These are phyloP conservation scores for Lepisosteus oculatus DNA, from an alignment of 2,113 vertebrate genomes.

Conservation along the genomic window DNA sequence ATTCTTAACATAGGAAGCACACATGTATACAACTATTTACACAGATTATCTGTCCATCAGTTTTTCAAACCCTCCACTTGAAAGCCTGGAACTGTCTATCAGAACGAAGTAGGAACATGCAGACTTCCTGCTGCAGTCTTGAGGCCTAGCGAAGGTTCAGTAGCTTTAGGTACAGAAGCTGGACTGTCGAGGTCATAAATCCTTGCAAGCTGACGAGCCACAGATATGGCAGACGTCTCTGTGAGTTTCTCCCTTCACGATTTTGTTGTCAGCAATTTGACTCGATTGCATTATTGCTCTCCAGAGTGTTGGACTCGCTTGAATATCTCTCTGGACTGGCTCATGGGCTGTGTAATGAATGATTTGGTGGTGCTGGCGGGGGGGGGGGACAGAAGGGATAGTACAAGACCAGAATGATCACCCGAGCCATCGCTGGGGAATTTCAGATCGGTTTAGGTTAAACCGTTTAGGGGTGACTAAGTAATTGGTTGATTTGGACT, in stretches of 20 bases:
- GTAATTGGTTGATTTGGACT: conserved; percentile 63
- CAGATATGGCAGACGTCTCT: background rate
- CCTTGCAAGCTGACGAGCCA: background rate
- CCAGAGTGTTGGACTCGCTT: background rate
- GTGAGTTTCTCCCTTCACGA: background rate
- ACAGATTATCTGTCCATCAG: too few relatives aligned
- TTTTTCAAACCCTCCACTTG: too few relatives aligned
- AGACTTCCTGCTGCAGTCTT: too few relatives aligned
- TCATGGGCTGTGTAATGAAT: background rate
- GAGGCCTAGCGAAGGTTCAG: too few relatives aligned
- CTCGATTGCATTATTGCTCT: conserved; percentile 25
- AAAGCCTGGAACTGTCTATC: too few relatives aligned
- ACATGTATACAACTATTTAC: too few relatives aligned
- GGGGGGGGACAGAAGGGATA: conserved; percentile 28
- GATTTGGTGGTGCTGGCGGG: conserved; percentile 12
- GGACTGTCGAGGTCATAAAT: background rate
- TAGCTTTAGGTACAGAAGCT: too few relatives aligned
- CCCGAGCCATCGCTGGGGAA: conserved; percentile 36
- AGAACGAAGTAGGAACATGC: too few relatives aligned
- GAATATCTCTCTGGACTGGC: background rate
- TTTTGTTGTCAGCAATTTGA: conserved; percentile 19
- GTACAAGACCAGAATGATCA: conserved; percentile 30
- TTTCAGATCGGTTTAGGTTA: conserved; percentile 42
- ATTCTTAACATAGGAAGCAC: too few relatives aligned
- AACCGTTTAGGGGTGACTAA: conserved; percentile 57